These are phyloP conservation scores for Promerops cafer DNA, from an alignment of 2,113 vertebrate genomes.

Conservation along the genomic window DNA sequence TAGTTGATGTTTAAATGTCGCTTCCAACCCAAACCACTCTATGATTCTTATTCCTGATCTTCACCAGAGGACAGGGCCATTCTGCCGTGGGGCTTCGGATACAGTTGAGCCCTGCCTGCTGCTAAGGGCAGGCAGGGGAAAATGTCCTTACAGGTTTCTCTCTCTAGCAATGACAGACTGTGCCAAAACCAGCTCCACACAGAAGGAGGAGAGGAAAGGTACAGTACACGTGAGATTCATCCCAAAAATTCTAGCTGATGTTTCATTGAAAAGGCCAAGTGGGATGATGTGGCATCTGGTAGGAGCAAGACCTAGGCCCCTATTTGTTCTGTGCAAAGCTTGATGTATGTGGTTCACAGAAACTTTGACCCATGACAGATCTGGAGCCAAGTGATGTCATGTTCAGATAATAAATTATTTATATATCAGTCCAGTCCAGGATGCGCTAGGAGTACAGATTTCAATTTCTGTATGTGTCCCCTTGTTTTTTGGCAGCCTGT, in stretches of 20 bases:
- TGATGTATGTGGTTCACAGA: neutral
- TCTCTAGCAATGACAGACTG: neutral
- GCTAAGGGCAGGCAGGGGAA: neutral
- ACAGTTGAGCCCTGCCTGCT: neutral
- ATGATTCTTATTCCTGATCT: neutral
- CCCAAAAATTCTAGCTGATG: neutral
- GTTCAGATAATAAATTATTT: neutral
- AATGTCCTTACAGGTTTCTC: neutral
- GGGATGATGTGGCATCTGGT: neutral
- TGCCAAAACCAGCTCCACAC: neutral
- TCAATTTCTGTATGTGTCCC: neutral
- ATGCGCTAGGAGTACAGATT: neutral
- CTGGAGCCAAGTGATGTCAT: neutral
- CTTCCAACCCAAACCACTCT: neutral
- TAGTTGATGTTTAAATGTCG: neutral
- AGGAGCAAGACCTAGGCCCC: accelerated
- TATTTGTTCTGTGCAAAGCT: neutral
- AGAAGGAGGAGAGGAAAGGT: neutral
- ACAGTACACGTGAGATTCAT: accelerated
- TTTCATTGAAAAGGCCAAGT: neutral
- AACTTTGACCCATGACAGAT: neutral
- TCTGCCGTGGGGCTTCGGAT: neutral
- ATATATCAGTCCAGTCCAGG: neutral
- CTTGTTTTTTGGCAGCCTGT: neutral
- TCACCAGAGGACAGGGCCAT: neutral